phyloP scores from a whole-genome alignment of 1,140 invertebrate genomes.

The Heliconius congener region DNA sequence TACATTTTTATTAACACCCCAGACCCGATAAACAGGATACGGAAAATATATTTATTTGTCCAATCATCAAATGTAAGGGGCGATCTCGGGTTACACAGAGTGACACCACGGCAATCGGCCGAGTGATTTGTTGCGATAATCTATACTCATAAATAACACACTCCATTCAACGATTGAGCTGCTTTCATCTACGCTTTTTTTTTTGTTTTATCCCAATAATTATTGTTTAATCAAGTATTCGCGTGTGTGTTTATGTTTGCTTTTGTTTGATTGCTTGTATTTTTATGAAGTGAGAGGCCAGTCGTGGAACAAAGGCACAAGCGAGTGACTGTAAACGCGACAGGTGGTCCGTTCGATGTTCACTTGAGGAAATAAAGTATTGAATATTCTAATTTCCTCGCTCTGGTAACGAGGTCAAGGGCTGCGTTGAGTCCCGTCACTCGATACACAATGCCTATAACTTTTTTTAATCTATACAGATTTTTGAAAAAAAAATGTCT shows the following conservation, averaged over 20 bases:
- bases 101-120: conserved; percentile 69
- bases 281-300: neutral
- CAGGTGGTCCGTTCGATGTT: too few species aligned
- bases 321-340: too few species aligned
- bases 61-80: conserved; percentile 78
- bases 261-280: conserved; percentile 18
- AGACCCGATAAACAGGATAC: conserved; percentile 77
- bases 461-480: too few species aligned
- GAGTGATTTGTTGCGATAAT: conserved; percentile 79
- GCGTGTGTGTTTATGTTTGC: conserved; percentile 12
- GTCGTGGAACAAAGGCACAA: too few species aligned
- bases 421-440: too few species aligned
- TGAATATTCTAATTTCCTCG: too few species aligned
- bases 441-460: too few species aligned
- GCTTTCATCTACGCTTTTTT: conserved; percentile 53
- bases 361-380: too few species aligned
- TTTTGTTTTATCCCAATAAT: conserved; percentile 20
- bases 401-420: too few species aligned
- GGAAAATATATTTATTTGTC: conserved; percentile 81
- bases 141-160: conserved; percentile 76
- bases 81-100: conserved; percentile 77
- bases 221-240: conserved; percentile 41
- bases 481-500: too few species aligned
- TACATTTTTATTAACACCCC: conserved; percentile 81
- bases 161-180: conserved; percentile 72